Conservation (phyloP, 2,888 invertebrate species). For the Acrocera orbiculus region DNA sequence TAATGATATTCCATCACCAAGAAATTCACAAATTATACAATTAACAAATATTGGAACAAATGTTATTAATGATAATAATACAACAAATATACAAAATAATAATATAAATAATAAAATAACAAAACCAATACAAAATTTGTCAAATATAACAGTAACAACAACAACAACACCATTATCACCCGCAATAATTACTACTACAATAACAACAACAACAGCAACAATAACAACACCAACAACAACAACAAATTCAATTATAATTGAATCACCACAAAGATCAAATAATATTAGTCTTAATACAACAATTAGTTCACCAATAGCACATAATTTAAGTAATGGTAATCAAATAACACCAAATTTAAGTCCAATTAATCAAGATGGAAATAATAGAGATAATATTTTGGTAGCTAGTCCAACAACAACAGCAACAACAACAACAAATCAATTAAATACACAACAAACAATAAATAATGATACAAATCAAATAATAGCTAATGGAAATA, state of each 20-base stretch:
- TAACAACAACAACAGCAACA: slow-evolving; percentile 7
- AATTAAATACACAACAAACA: slow-evolving; percentile 9
- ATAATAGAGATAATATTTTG: slow-evolving; percentile 9
- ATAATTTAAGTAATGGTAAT: slow-evolving; percentile 8
- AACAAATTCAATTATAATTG: slow-evolving; percentile 8
- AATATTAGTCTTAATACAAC: background rate
- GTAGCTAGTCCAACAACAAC: slow-evolving; percentile 10
- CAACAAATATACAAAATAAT: too few species aligned
- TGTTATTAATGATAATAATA: background rate
- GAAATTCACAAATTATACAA: slow-evolving; percentile 6
- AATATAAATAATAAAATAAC: too few species aligned
- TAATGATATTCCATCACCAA: slow-evolving; percentile 10
- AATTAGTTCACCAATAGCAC: slow-evolving; percentile 1
- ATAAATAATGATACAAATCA: slow-evolving; percentile 1
- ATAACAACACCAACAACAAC: slow-evolving; percentile 6
- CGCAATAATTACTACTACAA: slow-evolving; percentile 6
- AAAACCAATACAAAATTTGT: too few species aligned
- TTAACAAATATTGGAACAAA: background rate
- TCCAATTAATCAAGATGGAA: slow-evolving; percentile 5
- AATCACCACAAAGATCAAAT: slow-evolving; percentile 8
- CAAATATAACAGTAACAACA: slow-evolving; percentile 6
- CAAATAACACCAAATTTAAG: background rate
- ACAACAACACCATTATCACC: slow-evolving; percentile 9
- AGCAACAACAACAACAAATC: slow-evolving; percentile 11
- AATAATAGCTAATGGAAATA: background rate